Base-by-base conservation (phyloP, 2,113 vertebrate species). In the Periophthalmus modestus region DNA sequence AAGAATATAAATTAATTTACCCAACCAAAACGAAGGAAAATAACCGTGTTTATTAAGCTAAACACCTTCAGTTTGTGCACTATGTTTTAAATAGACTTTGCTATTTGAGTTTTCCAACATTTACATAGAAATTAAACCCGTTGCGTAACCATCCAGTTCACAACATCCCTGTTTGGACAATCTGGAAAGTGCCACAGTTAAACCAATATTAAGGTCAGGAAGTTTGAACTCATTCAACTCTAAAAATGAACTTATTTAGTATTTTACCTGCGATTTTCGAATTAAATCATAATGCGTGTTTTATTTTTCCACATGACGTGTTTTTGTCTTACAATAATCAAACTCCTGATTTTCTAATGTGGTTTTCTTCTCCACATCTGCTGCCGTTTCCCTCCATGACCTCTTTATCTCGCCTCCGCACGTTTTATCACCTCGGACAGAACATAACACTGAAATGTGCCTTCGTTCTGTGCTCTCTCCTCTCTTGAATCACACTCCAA, bases 401-500 rank as follows among this genome's bases (percentile, higher is more conserved):
- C 59, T 4, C 68, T 69, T 75, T 19, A 24, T 47, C 62, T 61
- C 54, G 28, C 43, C 57, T n/a, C n/a, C n/a, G n/a, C n/a, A n/a
- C n/a, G n/a, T n/a, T n/a, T n/a, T n/a, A n/a, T n/a, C n/a, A n/a
- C n/a, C n/a, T 46, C 62, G 68, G 21, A 18, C 14, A 2, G 21
- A 48, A 71, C 63, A 28, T 28, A 57, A 19, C 67, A 36, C 62
- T 36, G 71, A 66, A 71, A 75, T 73, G 0, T 46, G 46, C 80
- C 47, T 74, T 57, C 7, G 48, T 71, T 66, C 71, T 28, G 50
- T 48, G 5, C 7, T 71, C 10, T 69, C 5, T 57, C 58, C 61
- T 85, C 73, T 67, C 68, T 18, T 54, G 48, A 79, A 70, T 59
- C 65, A 19, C 61, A 23, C 48, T 19, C 19, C 19, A 54, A 2